Base-by-base conservation (phyloP, 1,140 invertebrate species). In the Drosophila arawakana region DNA sequence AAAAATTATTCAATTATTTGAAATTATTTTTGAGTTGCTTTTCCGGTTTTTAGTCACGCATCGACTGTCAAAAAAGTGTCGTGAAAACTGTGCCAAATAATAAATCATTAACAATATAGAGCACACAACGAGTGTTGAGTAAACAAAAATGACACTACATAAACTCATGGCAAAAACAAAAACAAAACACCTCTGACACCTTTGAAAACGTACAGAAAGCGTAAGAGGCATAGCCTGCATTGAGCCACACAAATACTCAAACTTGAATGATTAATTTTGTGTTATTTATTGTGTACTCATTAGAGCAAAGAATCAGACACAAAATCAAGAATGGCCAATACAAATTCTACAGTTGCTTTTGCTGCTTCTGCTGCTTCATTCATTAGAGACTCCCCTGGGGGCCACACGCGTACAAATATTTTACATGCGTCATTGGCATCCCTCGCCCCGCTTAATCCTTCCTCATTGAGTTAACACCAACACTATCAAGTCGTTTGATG, bases 341-440 rank as follows among this genome's bases (percentile, higher is more conserved):
- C 77, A 80, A 85, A 81, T 80, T 83, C 61, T 69, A 73, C 71
- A 60, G 71, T 73, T 68, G 71, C 63, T 68, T 60, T 54, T 46
- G 18, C n/a, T 34, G 39, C 13, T 47, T 21, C 30, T 35, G 18
- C 35, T 63, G 59, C 71, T 55, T 54, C 73, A 83, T 76, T 83
- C 81, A 83, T 83, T 83, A 83, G 76, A 37, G 47, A 39, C 66
- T 46, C 69, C 73, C 80, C 68, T 68, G 78, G 78, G 73, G 70
- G 74, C 55, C 63, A 78, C 81, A 81, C 82, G 81, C 80, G 74
- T 54, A 54, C 58, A 44, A 57, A 21, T n/a, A 57, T 65, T 57
- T 65, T 71, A 76, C 58, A 71, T 58, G 73, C 67, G 58, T 63
- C 67, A 75, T 75, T 75, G 66, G 59, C 10, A 71, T 44, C 59